Evolutionary conservation across 2,888 invertebrate genomes (phyloP), one percentile per base, ranked within the genome.

Genomic region (Conops quadrifasciatus): DNA sequence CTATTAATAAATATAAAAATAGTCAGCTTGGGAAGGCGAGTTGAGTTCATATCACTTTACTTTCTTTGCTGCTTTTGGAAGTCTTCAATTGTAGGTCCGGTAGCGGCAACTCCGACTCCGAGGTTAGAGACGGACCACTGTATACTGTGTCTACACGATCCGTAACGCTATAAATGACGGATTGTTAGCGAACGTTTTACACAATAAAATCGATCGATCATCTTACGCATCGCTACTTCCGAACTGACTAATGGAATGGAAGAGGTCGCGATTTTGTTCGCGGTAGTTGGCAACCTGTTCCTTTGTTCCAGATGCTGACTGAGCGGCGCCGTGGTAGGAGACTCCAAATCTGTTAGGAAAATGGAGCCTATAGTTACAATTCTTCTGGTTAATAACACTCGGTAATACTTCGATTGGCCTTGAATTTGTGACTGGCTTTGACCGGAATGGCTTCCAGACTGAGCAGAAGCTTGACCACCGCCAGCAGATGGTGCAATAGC

Each of bases 401-500:
- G 59, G 7, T 47, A 28, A 72, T 75, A 86, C 86, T 84, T 85
- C 76, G 93, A 94, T 47, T 92, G 92, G 3, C 94, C 94, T 79
- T 93, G 92, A 43, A 94, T 89, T 85, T 94, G 94, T 11, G 93
- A 91, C 82, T 94, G 94, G 24, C 94, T 92, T 83, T 93, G 93
- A 5, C 94, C 94, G 36, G 90, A 90, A 74, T 89, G 88, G 11
- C 90, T 88, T 74, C 92, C 92, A 67, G 93, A 91, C 83, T 94
- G 94, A 2, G 94, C 91, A 3, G 92, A 91, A 0, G 94, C 92
- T 73, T 91, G 89, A 9, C 94, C 94, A 1, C 94, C 94, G 70
- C 89, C 89, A 79, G 91, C 92, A 4, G 92, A 90, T 74, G 89
- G 88, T 16, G 80, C 76, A 15, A 87, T 87, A 4, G 75, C 77